Base-by-base conservation (phyloP, 2,888 invertebrate species). In the Philereme vetulata region DNA sequence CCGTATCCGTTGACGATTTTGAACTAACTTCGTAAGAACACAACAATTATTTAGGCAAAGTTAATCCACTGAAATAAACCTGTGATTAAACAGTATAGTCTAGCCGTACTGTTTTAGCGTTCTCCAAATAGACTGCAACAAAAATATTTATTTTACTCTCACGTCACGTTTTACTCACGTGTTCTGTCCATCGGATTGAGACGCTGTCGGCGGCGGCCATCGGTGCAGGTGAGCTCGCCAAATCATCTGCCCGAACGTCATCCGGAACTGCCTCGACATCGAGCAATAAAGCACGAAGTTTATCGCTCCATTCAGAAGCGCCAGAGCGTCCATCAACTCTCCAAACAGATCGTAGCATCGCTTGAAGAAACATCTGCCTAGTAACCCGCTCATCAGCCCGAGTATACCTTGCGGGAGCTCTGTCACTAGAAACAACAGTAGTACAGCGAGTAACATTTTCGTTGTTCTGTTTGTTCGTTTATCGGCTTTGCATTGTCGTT, bases 281-380 rank as follows among this genome's bases (percentile, higher is more conserved):
- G 96, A 94, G 80, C 98, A 98, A 82, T 98, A 98, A 34, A 98
- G 93, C 56, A 98, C 96, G 82, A 98, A 98, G 88, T 98, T 98
- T 68, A 98, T 96, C 5, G 97, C 96, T 2, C 98, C 97, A 85
- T 98, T 98, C 64, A 97, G 93, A 47, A 98, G 93, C 0, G 98
- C 98, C 80, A 98, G 88, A 55, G 97, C 95, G 85, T 98, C 98
- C 95, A 98, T 96, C 56, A 98, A 84, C 80, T 98, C 98, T 0
- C 97, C 97, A 65, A 96, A 95, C 46, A 95, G 92, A 65, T 95
- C 93, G 86, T 98, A 98, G 85, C 97, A 97, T 33, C 94, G 93
- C 62, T 93, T 92, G 79, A 97, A 97, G 87, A 98, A 96, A 65
- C 94, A 94, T 68, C 94, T 75, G 6, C 94, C 94, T 51, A 95